Percentiles rank a stretch among this genome's conserved stretches.
Conservation (phyloP, 1,140 invertebrate species). For the Laupala kohalensis region DNA sequence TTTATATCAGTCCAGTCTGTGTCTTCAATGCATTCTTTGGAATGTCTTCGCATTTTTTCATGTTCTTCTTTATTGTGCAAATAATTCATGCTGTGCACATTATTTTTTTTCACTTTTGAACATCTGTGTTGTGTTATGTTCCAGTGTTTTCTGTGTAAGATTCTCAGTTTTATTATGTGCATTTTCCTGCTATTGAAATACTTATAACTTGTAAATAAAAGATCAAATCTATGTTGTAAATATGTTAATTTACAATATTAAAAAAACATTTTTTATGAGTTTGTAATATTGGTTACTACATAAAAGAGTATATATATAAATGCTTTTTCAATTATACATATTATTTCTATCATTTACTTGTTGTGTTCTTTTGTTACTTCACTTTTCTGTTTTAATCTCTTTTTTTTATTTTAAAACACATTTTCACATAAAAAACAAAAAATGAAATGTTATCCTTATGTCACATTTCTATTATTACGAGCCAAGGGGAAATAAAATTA, state of each 20-base stretch:
- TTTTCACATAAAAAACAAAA: too few species aligned
- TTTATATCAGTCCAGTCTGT: not conserved
- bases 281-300: too few species aligned
- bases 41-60: conserved; percentile 7
- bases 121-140: conserved; percentile 1
- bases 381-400: too few species aligned
- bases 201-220: not conserved
- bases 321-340: too few species aligned
- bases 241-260: not conserved
- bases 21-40: conserved; percentile 13
- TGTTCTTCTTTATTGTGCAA: conserved; percentile 4
- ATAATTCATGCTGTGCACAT: conserved; percentile 8
- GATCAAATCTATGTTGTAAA: not conserved
- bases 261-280: too few species aligned
- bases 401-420: too few species aligned
- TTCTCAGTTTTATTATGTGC: not conserved
- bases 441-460: too few species aligned
- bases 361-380: too few species aligned
- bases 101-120: not conserved
- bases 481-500: too few species aligned
- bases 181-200: not conserved
- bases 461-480: too few species aligned
- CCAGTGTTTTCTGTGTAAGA: not conserved
- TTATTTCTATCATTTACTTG: too few species aligned
- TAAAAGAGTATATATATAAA: too few species aligned